Evolutionary conservation across 2,113 vertebrate genomes (phyloP).

Genomic region (Ceyx cyanopectus): DNA sequence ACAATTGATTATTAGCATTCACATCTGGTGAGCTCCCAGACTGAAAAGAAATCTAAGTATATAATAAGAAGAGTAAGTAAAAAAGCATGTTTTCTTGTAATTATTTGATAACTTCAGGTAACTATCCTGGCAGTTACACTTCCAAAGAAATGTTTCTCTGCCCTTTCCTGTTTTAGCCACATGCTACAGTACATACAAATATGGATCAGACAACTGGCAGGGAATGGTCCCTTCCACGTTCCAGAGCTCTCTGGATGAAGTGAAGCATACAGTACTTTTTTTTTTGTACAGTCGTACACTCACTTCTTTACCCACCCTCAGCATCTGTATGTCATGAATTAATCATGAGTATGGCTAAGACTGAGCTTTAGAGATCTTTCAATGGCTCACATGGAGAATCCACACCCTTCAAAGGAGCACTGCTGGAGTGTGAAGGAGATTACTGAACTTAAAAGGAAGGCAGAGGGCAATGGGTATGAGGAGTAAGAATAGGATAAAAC

Average conservation of each 20-base stretch:
- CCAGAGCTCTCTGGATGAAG: conserved; percentile 43
- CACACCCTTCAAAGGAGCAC: conserved; percentile 62
- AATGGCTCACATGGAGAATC: neutral
- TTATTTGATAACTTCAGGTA: conserved; percentile 65
- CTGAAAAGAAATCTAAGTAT: conserved; percentile 54
- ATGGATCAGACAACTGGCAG: conserved; percentile 50
- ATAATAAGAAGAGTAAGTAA: neutral
- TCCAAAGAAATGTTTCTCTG: conserved; percentile 66
- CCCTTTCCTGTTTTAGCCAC: conserved; percentile 57
- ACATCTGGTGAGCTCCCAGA: conserved; percentile 77
- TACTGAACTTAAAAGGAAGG: conserved; percentile 50
- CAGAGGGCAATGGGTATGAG: neutral
- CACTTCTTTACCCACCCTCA: conserved; percentile 57
- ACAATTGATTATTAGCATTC: conserved; percentile 79
- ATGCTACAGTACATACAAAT: conserved; percentile 49
- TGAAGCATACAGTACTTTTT: conserved; percentile 59
- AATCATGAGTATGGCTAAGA: conserved; percentile 69
- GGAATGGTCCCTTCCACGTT: conserved; percentile 44
- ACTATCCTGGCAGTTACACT: conserved; percentile 54
- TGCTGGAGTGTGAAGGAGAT: conserved; percentile 64
- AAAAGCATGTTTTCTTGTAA: conserved; percentile 59
- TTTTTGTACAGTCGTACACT: conserved; percentile 26
- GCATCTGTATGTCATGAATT: conserved; percentile 59
- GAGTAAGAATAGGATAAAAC: conserved; percentile 36
- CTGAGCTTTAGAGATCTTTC: conserved; percentile 44